phyloP scores from a whole-genome alignment of 2,888 invertebrate species.

The Luperina nickerlii region DNA sequence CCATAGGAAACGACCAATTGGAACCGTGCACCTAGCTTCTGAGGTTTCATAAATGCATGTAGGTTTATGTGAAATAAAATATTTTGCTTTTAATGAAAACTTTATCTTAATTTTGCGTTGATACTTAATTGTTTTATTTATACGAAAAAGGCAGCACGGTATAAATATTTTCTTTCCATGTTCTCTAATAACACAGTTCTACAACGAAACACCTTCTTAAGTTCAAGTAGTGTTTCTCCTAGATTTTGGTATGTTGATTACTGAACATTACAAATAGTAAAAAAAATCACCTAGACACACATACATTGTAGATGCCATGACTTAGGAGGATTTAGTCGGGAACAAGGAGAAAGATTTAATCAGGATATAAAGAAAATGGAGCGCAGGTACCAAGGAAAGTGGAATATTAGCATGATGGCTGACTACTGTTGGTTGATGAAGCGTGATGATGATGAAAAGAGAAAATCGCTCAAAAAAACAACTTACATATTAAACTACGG shows the following conservation, averaged over 20 bases:
- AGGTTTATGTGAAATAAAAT: too few species aligned
- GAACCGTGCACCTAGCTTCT: too few species aligned
- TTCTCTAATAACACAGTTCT: not conserved
- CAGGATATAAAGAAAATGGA: not conserved
- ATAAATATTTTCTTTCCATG: not conserved
- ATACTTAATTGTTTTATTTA: slow-evolving; percentile 5
- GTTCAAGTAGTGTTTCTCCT: not conserved
- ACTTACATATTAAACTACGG: not conserved
- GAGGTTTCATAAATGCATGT: too few species aligned
- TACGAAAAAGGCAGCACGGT: not conserved
- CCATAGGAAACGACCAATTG: too few species aligned
- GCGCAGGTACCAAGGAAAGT: not conserved
- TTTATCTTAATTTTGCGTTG: not conserved
- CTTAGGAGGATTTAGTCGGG: not conserved
- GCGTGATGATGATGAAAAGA: not conserved
- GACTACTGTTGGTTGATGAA: not conserved
- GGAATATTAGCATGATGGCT: not conserved
- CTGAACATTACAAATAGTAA: not conserved
- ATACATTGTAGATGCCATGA: not conserved
- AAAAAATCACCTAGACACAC: not conserved
- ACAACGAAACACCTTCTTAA: not conserved
- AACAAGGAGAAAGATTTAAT: not conserved
- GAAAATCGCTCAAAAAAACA: not conserved
- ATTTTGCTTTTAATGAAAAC: not conserved
- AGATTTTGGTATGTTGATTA: not conserved